These are phyloP conservation scores for Drosophila erecta DNA, from an alignment of 1,140 invertebrate genomes.

Conservation along the genomic window DNA sequence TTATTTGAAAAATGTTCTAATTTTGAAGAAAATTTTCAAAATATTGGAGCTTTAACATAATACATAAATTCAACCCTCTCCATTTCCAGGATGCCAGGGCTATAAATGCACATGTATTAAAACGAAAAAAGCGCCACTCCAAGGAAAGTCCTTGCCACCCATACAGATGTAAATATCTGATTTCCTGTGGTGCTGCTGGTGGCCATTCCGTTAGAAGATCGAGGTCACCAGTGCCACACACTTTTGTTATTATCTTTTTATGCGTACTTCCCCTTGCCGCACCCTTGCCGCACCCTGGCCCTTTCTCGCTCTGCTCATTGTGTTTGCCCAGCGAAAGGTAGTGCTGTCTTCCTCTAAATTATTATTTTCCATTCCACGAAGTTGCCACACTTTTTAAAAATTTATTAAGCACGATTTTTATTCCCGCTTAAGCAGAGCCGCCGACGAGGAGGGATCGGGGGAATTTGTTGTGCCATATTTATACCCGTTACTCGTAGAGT, in stretches of 20 bases:
- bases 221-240: constrained; percentile 53
- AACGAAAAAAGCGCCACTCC: constrained; percentile 39
- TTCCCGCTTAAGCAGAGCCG: constrained; percentile 48
- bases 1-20: too few relatives aligned
- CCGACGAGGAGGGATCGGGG: neutral
- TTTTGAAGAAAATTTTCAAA: too few relatives aligned
- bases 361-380: constrained; percentile 67
- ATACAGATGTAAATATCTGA: constrained; percentile 78
- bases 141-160: constrained; percentile 28
- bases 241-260: constrained; percentile 74
- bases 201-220: constrained; percentile 22
- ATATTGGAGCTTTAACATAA: too few relatives aligned
- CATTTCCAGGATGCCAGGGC: neutral
- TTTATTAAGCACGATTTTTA: constrained; percentile 75
- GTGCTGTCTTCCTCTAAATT: constrained; percentile 53
- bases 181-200: constrained; percentile 55
- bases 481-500: too few relatives aligned
- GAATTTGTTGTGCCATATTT: constrained; percentile 78
- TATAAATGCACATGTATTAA: constrained; percentile 52
- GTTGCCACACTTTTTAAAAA: constrained; percentile 78
- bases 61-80: neutral
- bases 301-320: constrained; percentile 5
- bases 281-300: too few relatives aligned
- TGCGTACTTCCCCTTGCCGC: constrained; percentile 26
- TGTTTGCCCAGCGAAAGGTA: constrained; percentile 19